Evolutionary conservation across 1,140 invertebrate genomes (phyloP).

Genomic region (Drosophila repleta): DNA sequence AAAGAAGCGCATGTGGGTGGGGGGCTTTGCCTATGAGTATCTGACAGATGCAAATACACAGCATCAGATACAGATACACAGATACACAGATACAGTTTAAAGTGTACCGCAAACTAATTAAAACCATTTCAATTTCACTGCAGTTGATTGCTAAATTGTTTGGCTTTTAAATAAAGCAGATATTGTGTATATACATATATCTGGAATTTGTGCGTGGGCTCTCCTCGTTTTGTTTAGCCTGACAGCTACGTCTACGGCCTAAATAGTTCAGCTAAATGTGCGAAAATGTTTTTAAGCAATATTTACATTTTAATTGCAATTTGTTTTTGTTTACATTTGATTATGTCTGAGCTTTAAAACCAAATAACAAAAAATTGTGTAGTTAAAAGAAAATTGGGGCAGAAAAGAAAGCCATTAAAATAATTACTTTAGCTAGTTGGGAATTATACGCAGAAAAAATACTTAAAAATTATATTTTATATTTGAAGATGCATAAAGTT

Average conservation of each 20-base stretch:
- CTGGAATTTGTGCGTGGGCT: slow-evolving; percentile 5
- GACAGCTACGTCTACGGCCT: slow-evolving; percentile 9
- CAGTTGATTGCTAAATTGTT: slow-evolving; percentile 34
- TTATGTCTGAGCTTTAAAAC: too few relatives aligned
- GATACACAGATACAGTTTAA: background rate
- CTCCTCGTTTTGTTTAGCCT: background rate
- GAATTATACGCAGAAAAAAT: too few relatives aligned
- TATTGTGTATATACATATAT: background rate
- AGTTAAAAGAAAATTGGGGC: too few relatives aligned
- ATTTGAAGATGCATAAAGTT: too few relatives aligned
- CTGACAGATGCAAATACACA: slow-evolving; percentile 23
- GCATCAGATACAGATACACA: background rate
- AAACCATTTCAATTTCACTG: slow-evolving; percentile 39
- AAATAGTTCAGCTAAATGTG: background rate
- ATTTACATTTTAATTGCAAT: background rate
- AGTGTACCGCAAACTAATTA: slow-evolving; percentile 36
- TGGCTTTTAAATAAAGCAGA: slow-evolving; percentile 20
- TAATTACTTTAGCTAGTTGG: too few relatives aligned
- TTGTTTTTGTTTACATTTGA: background rate
- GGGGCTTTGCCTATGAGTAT: slow-evolving; percentile 12
- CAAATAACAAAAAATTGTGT: too few relatives aligned
- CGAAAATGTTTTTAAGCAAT: background rate
- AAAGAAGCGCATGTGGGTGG: slow-evolving; percentile 21
- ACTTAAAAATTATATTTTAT: too few relatives aligned
- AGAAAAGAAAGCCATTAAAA: too few relatives aligned